These are phyloP conservation scores for Platycercus adscitus DNA, from an alignment of 2,113 vertebrate genomes.

Conservation along the genomic window DNA sequence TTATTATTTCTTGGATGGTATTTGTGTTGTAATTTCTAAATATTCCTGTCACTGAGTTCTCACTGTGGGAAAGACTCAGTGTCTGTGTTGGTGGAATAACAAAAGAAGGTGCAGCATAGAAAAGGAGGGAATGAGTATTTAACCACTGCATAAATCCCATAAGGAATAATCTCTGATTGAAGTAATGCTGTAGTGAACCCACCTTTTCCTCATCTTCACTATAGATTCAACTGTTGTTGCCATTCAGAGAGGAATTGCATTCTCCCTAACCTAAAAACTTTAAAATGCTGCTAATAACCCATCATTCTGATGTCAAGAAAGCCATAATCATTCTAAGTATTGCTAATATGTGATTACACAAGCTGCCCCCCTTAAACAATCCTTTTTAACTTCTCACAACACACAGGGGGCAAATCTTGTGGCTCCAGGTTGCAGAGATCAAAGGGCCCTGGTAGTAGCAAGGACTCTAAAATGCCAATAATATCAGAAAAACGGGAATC, in stretches of 20 bases:
- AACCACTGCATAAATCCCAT: not conserved
- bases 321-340: slow-evolving; percentile 20
- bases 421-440: not conserved
- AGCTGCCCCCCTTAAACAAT: slow-evolving; percentile 4
- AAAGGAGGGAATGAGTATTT: not conserved
- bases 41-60: not conserved
- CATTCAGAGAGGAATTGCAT: not conserved
- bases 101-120: not conserved
- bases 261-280: not conserved
- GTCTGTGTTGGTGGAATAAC: not conserved
- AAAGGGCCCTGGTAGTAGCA: not conserved
- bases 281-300: slow-evolving; percentile 26
- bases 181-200: not conserved
- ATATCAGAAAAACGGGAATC: slow-evolving; percentile 1
- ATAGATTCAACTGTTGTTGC: not conserved
- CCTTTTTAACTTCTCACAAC: slow-evolving; percentile 3
- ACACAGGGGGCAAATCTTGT: slow-evolving; percentile 5
- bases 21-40: not conserved
- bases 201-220: not conserved
- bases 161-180: not conserved
- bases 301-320: slow-evolving; percentile 21
- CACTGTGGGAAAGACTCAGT: not conserved
- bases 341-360: slow-evolving; percentile 32
- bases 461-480: slow-evolving; percentile 17
- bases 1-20: not conserved